A percentile compares a stretch with the other conserved stretches of the same genome.
Conservation (phyloP, 2,113 vertebrate genomes). For the Cichladusa arquata region DNA sequence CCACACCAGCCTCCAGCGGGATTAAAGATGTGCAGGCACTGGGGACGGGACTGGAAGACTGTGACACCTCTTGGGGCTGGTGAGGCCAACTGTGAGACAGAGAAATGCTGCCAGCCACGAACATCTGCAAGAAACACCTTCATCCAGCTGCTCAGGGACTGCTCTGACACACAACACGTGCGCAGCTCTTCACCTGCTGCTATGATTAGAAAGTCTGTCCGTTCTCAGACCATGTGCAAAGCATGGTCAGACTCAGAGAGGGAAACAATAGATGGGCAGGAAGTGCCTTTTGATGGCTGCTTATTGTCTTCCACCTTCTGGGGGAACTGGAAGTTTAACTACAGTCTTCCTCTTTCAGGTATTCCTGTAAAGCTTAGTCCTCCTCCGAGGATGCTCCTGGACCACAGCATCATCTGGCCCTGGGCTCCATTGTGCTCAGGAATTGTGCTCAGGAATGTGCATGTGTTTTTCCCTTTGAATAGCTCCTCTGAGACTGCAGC, state of each 20-base stretch:
- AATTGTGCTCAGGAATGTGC: constrained; percentile 50
- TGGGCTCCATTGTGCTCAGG: constrained; percentile 25
- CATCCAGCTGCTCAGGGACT: not conserved
- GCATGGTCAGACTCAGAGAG: not conserved
- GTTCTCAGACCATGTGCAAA: not conserved
- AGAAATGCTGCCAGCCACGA: not conserved
- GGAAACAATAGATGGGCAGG: constrained; percentile 49
- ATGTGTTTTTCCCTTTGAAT: constrained; percentile 26
- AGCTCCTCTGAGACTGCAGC: not conserved
- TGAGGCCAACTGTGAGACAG: not conserved
- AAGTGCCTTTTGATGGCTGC: constrained; percentile 33
- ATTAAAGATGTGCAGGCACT: not conserved
- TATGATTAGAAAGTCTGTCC: not conserved
- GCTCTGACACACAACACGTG: not conserved
- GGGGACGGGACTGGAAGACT: not conserved
- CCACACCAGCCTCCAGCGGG: not conserved
- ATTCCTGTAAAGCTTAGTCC: not conserved
- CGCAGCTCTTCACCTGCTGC: not conserved
- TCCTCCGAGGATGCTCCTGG: not conserved
- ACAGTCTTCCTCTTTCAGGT: constrained; percentile 51
- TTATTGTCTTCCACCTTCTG: constrained; percentile 59
- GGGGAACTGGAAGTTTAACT: constrained; percentile 60
- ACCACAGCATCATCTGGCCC: not conserved
- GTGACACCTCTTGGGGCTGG: not conserved
- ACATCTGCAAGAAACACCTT: not conserved